Evolutionary conservation across 2,888 invertebrate genomes (phyloP).

Genomic region (Ectobius pallidus): DNA sequence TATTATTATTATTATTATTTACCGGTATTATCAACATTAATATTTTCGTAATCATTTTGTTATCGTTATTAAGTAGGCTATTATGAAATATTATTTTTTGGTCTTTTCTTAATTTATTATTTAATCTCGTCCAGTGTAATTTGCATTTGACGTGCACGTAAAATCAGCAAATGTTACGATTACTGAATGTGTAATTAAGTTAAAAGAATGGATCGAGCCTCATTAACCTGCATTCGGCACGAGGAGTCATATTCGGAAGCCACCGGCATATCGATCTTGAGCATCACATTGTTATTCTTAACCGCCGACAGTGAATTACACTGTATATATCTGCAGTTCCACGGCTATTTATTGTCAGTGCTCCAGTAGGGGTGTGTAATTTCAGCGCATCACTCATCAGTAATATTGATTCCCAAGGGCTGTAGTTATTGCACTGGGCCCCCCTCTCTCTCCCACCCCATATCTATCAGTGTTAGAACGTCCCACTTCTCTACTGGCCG

Average conservation of each 20-base stretch:
- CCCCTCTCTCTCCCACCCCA: constrained; percentile 20
- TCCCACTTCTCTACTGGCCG: constrained; percentile 30
- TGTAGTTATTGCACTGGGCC: constrained; percentile 40
- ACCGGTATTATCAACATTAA: too few species aligned
- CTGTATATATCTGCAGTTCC: constrained; percentile 16
- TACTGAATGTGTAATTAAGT: too few species aligned
- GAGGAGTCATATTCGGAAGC: not conserved
- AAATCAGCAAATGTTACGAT: too few species aligned
- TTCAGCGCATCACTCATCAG: constrained; percentile 42
- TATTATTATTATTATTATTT: too few species aligned
- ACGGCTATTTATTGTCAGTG: constrained; percentile 28
- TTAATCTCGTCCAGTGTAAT: too few species aligned
- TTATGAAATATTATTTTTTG: too few species aligned
- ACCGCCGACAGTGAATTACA: constrained; percentile 20
- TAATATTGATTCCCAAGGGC: constrained; percentile 40
- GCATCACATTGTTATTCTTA: constrained; percentile 3
- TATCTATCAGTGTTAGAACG: constrained; percentile 39
- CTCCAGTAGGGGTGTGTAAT: constrained; percentile 37
- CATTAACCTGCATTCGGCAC: too few species aligned
- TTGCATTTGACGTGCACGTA: too few species aligned
- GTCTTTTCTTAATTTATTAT: too few species aligned
- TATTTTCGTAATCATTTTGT: too few species aligned
- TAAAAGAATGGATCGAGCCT: too few species aligned
- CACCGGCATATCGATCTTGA: constrained; percentile 1
- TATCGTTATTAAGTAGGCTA: too few species aligned